Base-by-base conservation (phyloP, 2,797 vertebrate species). In the Esox masquinongy region DNA sequence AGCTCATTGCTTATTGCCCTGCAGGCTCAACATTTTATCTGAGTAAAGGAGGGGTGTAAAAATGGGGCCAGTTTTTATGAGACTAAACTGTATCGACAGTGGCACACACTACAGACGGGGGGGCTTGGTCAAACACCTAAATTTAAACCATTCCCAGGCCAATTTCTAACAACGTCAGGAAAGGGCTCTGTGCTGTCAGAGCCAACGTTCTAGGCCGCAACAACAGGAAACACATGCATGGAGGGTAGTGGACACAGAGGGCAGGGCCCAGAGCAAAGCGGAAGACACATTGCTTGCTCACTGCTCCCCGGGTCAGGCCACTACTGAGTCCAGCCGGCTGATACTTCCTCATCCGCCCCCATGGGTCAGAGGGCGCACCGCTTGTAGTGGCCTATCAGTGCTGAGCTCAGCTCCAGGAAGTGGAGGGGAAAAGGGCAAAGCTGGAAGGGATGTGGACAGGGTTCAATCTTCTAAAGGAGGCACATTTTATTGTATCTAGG, bases 181-280 rank as follows among this genome's bases (percentile, higher is more conserved):
- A 96, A 96, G 92, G 91, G 88, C 88, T 87, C 90, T 87, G 92
- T 87, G 90, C 90, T 92, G 90, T 83, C 89, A 75, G 34, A 79
- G 80, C 79, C 87, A 74, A 87, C 74, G 90, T 87, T 88, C 87
- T 81, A 90, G 1, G 85, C 90, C 92, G 90, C 80, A 66, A 50
- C 73, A 97, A 96, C 95, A 97, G 96, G 96, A 97, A 97, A 95
- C 95, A 96, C 90, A 95, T 96, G 96, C 95, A 93, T 84, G 88
- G 86, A 81, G 73, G 80, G 84, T 24, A 74, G 56, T 34, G 29
- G 29, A 87, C 86, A 86, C 90, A 88, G 89, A 91, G 91, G 87
- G 82, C 87, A 81, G 34, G 81, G 90, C 87, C 86, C 6, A 19
- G 63, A n/a, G 77, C 75, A 39, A 49, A 47, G 56, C 67, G 78